phyloP scores from a whole-genome alignment of 30 jellyfish, hydroid and myxozoan species.

The Aurelia aurita complex sp. Pacific region DNA sequence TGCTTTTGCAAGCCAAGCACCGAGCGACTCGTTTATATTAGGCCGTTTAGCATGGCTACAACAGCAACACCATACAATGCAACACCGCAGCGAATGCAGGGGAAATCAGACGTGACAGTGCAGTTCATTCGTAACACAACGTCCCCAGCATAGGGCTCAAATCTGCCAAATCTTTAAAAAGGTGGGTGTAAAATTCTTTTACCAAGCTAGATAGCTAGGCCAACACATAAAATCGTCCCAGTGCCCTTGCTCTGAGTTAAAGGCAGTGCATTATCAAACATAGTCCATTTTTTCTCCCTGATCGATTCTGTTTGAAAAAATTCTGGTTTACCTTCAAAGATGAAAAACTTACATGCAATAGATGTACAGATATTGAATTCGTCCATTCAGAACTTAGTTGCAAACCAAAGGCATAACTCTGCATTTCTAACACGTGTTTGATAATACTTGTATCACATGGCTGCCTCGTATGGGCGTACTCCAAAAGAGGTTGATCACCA shows the following conservation, averaged over 20 bases:
- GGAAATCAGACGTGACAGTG: no score
- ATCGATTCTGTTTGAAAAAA: neutral
- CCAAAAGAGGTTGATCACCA: conserved; percentile 72
- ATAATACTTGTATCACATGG: conserved; percentile 80
- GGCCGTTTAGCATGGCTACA: no score
- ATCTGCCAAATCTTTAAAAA: no score
- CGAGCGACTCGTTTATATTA: neutral
- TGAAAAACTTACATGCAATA: conserved; percentile 24
- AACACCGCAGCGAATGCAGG: no score
- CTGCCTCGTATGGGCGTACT: conserved; percentile 35
- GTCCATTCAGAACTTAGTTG: conserved; percentile 87
- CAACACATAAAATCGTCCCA: no score
- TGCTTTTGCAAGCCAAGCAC: neutral
- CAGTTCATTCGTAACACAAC: no score
- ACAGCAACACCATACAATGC: no score
- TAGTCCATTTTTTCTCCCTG: neutral
- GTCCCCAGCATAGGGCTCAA: no score
- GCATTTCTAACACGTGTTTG: conserved; percentile 62
- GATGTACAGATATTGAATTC: conserved; percentile 63
- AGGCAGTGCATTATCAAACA: no score
- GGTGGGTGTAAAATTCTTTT: no score
- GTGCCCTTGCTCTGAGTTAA: no score
- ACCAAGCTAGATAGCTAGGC: no score
- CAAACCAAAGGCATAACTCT: conserved; percentile 80
- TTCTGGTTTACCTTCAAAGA: neutral